A percentile compares a stretch with the other conserved stretches of the same genome.
phyloP scores from a whole-genome alignment of 1,140 invertebrate species.

The Calycopis cecrops region DNA sequence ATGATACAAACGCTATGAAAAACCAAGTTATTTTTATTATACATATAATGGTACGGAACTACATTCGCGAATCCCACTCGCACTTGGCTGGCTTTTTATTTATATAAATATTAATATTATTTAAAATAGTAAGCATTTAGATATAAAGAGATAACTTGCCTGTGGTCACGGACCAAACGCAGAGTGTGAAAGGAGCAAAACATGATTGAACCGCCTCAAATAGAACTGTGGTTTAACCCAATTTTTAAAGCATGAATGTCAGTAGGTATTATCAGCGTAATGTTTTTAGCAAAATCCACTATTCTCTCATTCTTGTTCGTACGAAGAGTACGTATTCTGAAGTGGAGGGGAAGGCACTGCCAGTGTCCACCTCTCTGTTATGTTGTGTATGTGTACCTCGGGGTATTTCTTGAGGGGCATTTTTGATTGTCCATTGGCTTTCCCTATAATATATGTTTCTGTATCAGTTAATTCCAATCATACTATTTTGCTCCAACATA shows the following conservation, averaged over 20 bases:
- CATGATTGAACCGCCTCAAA: not conserved
- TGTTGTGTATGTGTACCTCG: not conserved
- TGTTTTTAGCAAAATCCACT: not conserved
- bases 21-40: too few species aligned
- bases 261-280: not conserved
- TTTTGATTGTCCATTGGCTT: not conserved
- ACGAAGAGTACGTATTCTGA: not conserved
- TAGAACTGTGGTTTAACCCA: not conserved
- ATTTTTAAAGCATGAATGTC: not conserved
- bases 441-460: not conserved
- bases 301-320: not conserved
- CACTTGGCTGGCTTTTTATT: too few species aligned
- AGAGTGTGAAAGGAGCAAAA: conserved; percentile 4
- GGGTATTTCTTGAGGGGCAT: too few species aligned
- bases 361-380: not conserved
- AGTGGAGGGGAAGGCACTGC: not conserved
- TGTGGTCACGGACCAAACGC: not conserved
- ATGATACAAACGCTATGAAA: too few species aligned
- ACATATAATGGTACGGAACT: too few species aligned
- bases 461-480: too few species aligned
- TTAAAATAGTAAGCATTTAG: too few species aligned
- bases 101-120: too few species aligned
- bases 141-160: too few species aligned
- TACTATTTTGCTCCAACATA: too few species aligned
- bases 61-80: too few species aligned